Conservation (phyloP, 2,113 vertebrate genomes). For the Hydrochoerus hydrochaeris region DNA sequence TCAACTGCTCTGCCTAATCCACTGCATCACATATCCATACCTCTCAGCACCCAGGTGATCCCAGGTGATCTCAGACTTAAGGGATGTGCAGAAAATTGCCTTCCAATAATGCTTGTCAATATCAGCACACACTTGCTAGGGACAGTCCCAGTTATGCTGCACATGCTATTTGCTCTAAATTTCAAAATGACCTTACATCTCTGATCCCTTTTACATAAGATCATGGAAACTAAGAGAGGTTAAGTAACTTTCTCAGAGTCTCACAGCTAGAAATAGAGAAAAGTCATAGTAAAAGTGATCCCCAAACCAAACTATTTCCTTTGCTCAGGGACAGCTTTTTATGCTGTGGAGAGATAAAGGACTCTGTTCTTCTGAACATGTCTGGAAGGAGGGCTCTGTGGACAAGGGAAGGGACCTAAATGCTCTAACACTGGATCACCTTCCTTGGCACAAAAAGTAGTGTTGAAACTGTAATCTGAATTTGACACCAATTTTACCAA, state of each 20-base stretch:
- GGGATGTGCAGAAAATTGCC: not conserved
- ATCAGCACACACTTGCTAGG: rapidly evolving
- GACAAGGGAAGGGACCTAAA: not conserved
- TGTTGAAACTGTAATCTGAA: not conserved
- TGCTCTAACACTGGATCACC: not conserved
- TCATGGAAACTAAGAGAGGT: not conserved
- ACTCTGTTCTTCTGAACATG: not conserved
- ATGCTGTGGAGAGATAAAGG: not conserved
- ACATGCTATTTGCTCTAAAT: not conserved
- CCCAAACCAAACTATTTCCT: not conserved
- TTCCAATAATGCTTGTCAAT: no score
- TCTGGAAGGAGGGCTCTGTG: not conserved
- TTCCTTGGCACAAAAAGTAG: not conserved
- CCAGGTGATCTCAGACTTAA: no score
- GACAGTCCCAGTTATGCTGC: not conserved
- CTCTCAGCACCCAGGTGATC: not conserved
- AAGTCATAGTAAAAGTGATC: not conserved
- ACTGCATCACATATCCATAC: not conserved
- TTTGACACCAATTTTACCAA: not conserved
- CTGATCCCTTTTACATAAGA: not conserved
- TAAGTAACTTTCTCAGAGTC: no score
- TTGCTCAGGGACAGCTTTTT: not conserved
- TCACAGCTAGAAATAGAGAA: not conserved
- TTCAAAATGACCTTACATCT: not conserved
- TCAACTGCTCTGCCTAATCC: no score